Evolutionary conservation across 2,888 invertebrate genomes (phyloP), one percentile per base, ranked within the genome.

Genomic region (Teinopalpus imperialis): DNA sequence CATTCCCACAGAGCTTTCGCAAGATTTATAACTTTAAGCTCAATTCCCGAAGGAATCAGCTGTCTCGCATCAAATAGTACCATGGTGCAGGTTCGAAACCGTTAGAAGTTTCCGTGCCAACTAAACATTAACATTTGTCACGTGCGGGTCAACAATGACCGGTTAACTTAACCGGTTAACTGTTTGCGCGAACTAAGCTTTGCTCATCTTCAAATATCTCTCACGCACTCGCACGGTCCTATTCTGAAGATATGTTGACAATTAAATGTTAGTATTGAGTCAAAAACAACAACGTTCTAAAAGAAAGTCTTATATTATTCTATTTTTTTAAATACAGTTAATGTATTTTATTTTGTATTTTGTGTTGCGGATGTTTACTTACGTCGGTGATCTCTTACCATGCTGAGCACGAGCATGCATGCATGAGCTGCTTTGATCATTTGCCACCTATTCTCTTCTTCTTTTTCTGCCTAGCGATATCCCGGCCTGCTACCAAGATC

Each of bases 51-150:
- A 20, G 18, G 9, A 27, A 24, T 26, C 21, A 34, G 10, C 29
- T 30, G 8, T 12, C 34, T 27, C 27, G 10, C 29, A 35, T 35
- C 35, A 29, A 43, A 43, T 26, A 34, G 34, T 35, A 23, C 27
- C 40, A 24, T 18, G 16, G 18, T 23, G 12, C 32, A 26, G 43
- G 29, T 43, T 27, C 6, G n/a, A 12, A 34, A 37, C 46, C 46
- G 46, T 46, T 46, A 46, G 40, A 51, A 49, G 48, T 48, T 66
- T 55, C 59, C 65, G 65, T 66, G 62, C 61, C 50, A 57, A 53
- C 34, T 40, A 43, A 45, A 57, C 57, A 67, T 67, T 60, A 67
- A 57, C 66, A 61, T 65, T 65, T 61, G 61, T 67, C 67, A 61
- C 55, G 51, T 44, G 42, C 37, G 45, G 20, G 5, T 46, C 53